A percentile compares a stretch with the other conserved stretches of the same genome.
Evolutionary conservation across 2,888 invertebrate genomes (phyloP).

Genomic region (Plutella xylostella): DNA sequence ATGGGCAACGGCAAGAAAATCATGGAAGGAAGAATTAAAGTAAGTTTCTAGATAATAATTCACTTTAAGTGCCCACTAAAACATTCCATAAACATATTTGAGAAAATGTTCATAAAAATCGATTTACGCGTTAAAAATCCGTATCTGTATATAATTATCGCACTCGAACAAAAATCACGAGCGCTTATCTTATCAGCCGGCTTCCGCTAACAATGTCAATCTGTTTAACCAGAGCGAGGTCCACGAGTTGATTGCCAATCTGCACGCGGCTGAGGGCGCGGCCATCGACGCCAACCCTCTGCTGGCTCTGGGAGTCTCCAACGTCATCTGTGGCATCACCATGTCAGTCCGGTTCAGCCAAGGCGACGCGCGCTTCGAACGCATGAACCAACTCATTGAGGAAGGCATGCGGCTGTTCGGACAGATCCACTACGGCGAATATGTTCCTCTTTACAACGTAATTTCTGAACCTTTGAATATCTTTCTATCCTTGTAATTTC

Average conservation of each 20-base stretch:
- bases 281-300: slow-evolving; percentile 81
- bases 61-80: neutral
- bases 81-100: neutral
- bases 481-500: too few relatives aligned
- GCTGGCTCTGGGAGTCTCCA: slow-evolving; percentile 85
- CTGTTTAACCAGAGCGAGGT: slow-evolving; percentile 75
- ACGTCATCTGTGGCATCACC: slow-evolving; percentile 90
- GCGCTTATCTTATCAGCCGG: too few relatives aligned
- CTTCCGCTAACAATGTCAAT: slow-evolving; percentile 1
- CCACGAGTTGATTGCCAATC: slow-evolving; percentile 75
- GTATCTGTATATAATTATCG: neutral
- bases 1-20: slow-evolving; percentile 82
- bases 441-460: slow-evolving; percentile 81
- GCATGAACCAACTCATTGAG: slow-evolving; percentile 88
- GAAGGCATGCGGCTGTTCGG: slow-evolving; percentile 92
- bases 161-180: neutral
- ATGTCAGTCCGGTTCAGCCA: slow-evolving; percentile 89
- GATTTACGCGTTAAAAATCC: too few relatives aligned
- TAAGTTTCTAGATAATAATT: slow-evolving; percentile 52
- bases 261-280: slow-evolving; percentile 73
- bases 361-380: slow-evolving; percentile 80
- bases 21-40: slow-evolving; percentile 89
- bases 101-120: too few relatives aligned
- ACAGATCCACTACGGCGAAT: slow-evolving; percentile 84
- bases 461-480: too few relatives aligned